Evolutionary conservation across 1,140 invertebrate species (phyloP), one percentile per base, ranked within the genome.

Genomic region (Augochlora pura): DNA sequence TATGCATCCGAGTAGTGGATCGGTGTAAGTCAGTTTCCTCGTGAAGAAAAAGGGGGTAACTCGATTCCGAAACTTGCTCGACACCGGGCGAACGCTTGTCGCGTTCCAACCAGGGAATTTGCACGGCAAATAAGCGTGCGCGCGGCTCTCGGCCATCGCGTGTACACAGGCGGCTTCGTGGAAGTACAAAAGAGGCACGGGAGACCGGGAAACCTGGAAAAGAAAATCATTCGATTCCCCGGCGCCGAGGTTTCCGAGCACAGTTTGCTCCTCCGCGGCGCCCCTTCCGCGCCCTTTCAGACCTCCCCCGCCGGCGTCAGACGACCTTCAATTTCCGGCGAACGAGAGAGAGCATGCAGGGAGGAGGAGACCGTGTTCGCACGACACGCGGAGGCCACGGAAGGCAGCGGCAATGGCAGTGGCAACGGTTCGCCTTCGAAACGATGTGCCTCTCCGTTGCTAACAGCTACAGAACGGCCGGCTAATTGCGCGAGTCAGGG

Each of bases 311-410:
- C 18, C 16, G 49, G 67, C 64, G 74, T 46, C 73, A 25, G 70
- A 52, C 82, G 83, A 85, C 83, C 84, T 86, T 86, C 84, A 86
- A 86, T 86, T 85, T 86, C 84, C 84, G 83, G 83, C 64, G 84
- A 77, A 81, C 74, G 62, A 77, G 18, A 52, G n/a, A n/a, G n/a
- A n/a, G n/a, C n/a, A n/a, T n/a, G 49, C 49, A 21, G 16, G 16
- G 16, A 52, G 49, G n/a, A n/a, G n/a, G n/a, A n/a, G n/a, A n/a
- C n/a, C 14, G 16, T 25, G 66, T 42, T 71, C 59, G 66, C 64
- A 63, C 78, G 78, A 77, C 69, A 73, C 72, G 72, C 14, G 38
- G 32, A 32, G 32, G 32, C 16, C 12, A 6, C 70, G 59, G 52
- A 5, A 21, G 21, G 78, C 21, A 54, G 52, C 4, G 32, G 32